phyloP scores from a whole-genome alignment of 2,888 invertebrate species.

The Busseola fusca region DNA sequence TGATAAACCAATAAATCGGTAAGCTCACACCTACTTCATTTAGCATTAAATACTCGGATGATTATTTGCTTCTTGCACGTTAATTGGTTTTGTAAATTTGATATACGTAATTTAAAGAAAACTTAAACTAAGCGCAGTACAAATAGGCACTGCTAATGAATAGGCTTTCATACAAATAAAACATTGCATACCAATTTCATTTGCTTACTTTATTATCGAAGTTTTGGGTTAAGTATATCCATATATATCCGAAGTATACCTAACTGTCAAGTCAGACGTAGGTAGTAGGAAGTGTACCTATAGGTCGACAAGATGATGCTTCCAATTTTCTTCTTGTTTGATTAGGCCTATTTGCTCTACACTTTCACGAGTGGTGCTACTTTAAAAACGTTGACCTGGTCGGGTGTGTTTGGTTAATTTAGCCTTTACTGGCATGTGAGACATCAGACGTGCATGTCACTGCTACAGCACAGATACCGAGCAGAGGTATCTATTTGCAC shows the following conservation, averaged over 20 bases:
- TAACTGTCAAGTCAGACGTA: slow-evolving; percentile 56
- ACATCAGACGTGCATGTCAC: slow-evolving; percentile 64
- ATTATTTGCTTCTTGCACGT: neutral
- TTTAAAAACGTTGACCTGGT: slow-evolving; percentile 86
- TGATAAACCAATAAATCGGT: slow-evolving; percentile 36
- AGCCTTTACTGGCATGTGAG: slow-evolving; percentile 71
- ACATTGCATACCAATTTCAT: slow-evolving; percentile 19
- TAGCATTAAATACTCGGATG: slow-evolving; percentile 21
- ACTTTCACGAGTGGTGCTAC: slow-evolving; percentile 86
- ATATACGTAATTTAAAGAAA: neutral
- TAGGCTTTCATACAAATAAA: slow-evolving; percentile 6
- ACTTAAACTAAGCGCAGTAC: neutral
- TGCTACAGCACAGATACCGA: slow-evolving; percentile 62
- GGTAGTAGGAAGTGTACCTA: slow-evolving; percentile 68
- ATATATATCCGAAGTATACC: too few relatives aligned
- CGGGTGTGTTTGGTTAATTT: slow-evolving; percentile 81
- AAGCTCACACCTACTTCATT: slow-evolving; percentile 21
- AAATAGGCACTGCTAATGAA: slow-evolving; percentile 2
- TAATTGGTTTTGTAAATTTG: slow-evolving; percentile 14
- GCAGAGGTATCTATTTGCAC: slow-evolving; percentile 73
- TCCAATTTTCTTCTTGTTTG: slow-evolving; percentile 82
- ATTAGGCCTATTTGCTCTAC: slow-evolving; percentile 82
- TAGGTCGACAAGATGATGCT: slow-evolving; percentile 70
- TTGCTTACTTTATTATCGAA: slow-evolving; percentile 33
- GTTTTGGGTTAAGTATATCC: slow-evolving; percentile 54